Evolutionary conservation across 2,888 invertebrate species (phyloP), one percentile per base, ranked within the genome.

Genomic region (Microctonus aethiopoides): DNA sequence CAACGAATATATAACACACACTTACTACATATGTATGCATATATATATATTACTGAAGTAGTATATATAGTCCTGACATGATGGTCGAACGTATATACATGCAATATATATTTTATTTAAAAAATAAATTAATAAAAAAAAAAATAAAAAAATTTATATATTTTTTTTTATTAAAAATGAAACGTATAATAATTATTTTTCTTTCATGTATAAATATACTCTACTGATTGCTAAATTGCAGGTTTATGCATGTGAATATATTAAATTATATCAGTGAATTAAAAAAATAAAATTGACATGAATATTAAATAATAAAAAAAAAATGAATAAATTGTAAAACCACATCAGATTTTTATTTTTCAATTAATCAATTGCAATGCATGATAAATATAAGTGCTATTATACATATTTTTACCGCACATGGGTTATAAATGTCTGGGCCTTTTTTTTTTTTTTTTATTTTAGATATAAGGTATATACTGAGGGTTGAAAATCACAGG

Each of bases 351-450:
- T 16, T 20, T 29, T 32, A 36, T 32, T 57, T 57, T 16, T 57
- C 57, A 32, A 29, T 57, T 24, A 16, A 16, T 13, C 10, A 13
- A 51, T 29, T 32, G 11, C 57, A 39, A 5, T 6, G 9, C 22
- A 46, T 34, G 34, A 10, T 56, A 56, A 20, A 26, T 65, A 54
- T 54, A 22, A 2, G 16, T 65, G 29, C 9, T 2, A 65, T 52
- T 66, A 36, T 24, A n/a, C 20, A 26, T 67, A 54, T 34, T 16
- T 61, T 34, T 70, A 16, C 46, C 16, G 6, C n/a, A 39, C 39
- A n/a, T 39, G 39, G 7, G 74, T 75, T 46, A 46, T 46, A 46
- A 74, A 74, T 74, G 68, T 71, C 70, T 67, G 72, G 70, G 32
- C 59, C 57, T 51, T 32, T 29, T 59, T 20, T n/a, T 52, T 52